Evolutionary conservation across 2,888 invertebrate genomes (phyloP).

Genomic region (Chrysina gloriosa): DNA sequence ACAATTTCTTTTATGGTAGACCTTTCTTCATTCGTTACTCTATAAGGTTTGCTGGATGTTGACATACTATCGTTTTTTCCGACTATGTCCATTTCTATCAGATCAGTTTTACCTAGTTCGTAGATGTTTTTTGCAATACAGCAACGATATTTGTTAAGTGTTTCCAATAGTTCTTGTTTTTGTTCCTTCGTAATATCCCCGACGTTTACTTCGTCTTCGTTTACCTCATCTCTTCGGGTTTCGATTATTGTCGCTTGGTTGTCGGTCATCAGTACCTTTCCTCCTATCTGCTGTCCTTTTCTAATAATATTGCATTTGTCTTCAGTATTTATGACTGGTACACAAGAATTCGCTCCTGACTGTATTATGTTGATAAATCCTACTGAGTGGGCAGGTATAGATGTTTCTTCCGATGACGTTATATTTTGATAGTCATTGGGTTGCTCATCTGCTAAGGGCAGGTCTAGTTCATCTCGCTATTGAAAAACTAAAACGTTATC

Average conservation of each 20-base stretch:
- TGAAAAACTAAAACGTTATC: background rate
- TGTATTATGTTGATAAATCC: background rate
- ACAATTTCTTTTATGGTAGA: constrained; percentile 38
- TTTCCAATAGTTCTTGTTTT: background rate
- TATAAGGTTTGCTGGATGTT: constrained; percentile 39
- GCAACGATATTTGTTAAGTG: constrained; percentile 13
- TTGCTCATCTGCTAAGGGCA: background rate
- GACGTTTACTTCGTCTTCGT: background rate
- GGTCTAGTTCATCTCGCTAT: background rate
- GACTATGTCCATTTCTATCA: constrained; percentile 38
- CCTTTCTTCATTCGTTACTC: constrained; percentile 26
- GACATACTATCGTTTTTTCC: constrained; percentile 33
- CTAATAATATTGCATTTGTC: background rate
- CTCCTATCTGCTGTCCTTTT: background rate
- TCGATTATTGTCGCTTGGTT: background rate
- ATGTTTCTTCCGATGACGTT: background rate
- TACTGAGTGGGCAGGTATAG: background rate
- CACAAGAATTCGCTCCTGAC: background rate
- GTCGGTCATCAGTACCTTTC: background rate
- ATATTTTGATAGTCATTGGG: background rate
- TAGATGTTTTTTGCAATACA: constrained; percentile 39
- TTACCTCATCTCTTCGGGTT: background rate
- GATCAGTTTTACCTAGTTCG: constrained; percentile 41
- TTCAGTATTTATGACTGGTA: background rate
- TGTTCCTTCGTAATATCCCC: background rate